Conservation (phyloP, 2,888 invertebrate genomes). For the Pristionchus japonicus region DNA sequence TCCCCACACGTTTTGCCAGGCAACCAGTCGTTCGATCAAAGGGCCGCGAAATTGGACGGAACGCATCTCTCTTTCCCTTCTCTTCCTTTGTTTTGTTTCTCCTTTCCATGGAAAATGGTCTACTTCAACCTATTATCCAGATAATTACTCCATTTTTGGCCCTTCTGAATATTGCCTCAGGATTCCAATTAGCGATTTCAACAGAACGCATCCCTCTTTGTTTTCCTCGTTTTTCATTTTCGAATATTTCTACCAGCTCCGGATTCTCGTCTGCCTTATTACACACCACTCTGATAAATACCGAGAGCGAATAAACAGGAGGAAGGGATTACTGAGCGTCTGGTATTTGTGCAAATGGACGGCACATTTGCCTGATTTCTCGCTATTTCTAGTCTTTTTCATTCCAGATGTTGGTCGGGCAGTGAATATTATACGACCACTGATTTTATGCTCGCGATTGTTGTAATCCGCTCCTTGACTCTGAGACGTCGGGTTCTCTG, state of each 20-base stretch:
- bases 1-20: background rate
- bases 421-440: background rate
- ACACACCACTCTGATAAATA: too few species aligned
- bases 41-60: background rate
- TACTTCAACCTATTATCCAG: too few species aligned
- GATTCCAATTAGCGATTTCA: background rate
- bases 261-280: too few species aligned
- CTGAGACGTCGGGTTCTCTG: background rate
- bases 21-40: background rate
- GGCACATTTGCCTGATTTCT: too few species aligned
- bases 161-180: background rate
- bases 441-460: too few species aligned
- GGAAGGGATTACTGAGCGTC: too few species aligned
- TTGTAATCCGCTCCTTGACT: background rate
- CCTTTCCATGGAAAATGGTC: too few species aligned
- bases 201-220: too few species aligned
- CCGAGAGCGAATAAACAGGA: too few species aligned
- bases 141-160: background rate
- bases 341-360: too few species aligned
- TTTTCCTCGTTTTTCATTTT: too few species aligned
- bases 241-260: too few species aligned
- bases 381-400: background rate
- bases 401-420: background rate
- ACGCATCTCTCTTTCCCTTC: background rate
- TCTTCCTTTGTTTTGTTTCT: background rate